A percentile compares a stretch with the other conserved stretches of the same genome.
These are phyloP conservation scores for Triops cancriformis DNA, from an alignment of 1,140 invertebrate genomes.

Conservation along the genomic window DNA sequence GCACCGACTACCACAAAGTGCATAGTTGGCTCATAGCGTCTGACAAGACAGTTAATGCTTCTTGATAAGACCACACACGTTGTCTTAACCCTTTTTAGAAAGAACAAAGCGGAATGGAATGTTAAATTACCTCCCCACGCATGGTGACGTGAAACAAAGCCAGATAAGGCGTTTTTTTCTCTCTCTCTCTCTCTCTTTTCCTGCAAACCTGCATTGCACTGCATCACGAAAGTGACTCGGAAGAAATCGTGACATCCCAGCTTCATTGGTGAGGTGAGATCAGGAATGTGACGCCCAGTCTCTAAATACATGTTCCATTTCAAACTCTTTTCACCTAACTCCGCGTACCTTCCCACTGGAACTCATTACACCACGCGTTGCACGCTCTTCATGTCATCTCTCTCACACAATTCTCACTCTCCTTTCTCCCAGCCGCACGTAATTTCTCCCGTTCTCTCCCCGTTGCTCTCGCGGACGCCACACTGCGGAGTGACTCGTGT, in stretches of 20 bases:
- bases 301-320: neutral
- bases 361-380: neutral
- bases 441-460: too few species aligned
- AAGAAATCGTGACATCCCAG: neutral
- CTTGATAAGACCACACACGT: slow-evolving; percentile 13
- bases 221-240: neutral
- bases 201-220: neutral
- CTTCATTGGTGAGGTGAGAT: neutral
- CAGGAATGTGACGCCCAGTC: neutral
- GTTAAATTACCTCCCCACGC: slow-evolving; percentile 12
- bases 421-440: too few species aligned
- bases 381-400: neutral
- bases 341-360: neutral
- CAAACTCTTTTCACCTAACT: neutral
- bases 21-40: neutral
- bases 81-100: neutral
- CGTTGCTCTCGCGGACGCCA: too few species aligned
- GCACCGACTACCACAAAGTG: slow-evolving; percentile 9
- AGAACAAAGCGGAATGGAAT: slow-evolving; percentile 13
- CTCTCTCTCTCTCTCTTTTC: too few species aligned
- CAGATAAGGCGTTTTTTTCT: neutral
- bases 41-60: slow-evolving; percentile 10
- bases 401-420: too few species aligned
- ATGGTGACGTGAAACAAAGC: slow-evolving; percentile 7
- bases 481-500: neutral